Conservation (phyloP, 2,888 invertebrate genomes). For the Odontothrips loti region DNA sequence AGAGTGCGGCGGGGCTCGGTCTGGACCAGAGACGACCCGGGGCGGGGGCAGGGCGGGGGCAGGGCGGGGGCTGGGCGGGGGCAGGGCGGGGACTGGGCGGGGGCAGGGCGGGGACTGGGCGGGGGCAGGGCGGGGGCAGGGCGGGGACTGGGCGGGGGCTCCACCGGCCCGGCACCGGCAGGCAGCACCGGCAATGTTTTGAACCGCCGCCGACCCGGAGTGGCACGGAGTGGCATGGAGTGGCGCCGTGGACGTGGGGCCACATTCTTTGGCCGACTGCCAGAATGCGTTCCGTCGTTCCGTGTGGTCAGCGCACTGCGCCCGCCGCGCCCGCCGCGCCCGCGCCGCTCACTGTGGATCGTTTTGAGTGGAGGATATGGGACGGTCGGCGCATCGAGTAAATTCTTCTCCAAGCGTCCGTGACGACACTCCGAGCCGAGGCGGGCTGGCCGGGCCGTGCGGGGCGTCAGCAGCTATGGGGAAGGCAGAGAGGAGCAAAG, state of each 20-base stretch:
- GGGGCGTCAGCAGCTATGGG: not conserved
- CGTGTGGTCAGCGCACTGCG: not conserved
- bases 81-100: no score
- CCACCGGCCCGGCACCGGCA: not conserved
- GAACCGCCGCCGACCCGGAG: no score
- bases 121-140: not conserved
- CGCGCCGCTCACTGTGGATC: not conserved
- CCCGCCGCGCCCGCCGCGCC: not conserved
- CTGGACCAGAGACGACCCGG: no score
- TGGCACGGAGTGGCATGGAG: not conserved
- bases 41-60: no score
- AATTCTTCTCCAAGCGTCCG: no score
- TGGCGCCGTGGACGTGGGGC: not conserved
- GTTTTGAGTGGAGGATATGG: no score
- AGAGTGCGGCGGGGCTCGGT: no score
- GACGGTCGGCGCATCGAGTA: no score
- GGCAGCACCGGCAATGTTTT: not conserved
- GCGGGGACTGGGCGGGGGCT: not conserved
- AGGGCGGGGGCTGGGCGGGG: not conserved
- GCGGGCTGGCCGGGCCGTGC: not conserved
- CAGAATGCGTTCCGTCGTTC: not conserved
- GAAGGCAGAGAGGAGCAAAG: not conserved
- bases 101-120: not conserved
- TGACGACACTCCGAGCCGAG: not conserved
- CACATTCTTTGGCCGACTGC: constrained; percentile 21